Percentiles rank a stretch among this genome's conserved stretches.
Conservation (phyloP, 2,797 vertebrate species). For the Leuciscus waleckii region DNA sequence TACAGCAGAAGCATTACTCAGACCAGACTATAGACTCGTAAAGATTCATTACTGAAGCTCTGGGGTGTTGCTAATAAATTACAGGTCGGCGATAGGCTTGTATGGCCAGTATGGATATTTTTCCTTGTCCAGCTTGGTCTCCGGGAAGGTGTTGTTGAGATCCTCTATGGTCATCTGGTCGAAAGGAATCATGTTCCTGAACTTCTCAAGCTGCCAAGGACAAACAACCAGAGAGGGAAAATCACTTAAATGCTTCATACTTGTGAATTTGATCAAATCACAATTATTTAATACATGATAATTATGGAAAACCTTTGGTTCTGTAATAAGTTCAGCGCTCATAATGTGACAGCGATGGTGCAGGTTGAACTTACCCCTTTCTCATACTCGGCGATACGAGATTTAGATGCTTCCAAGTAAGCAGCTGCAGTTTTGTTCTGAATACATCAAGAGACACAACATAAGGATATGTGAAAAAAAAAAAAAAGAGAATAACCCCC, state of each 20-base stretch:
- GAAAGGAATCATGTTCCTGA: slow-evolving; percentile 84
- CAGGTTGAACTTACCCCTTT: slow-evolving; percentile 71
- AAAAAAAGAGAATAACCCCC: too few species aligned
- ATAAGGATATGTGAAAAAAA: not conserved
- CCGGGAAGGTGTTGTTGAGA: slow-evolving; percentile 81
- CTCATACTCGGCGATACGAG: slow-evolving; percentile 82
- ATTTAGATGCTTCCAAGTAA: slow-evolving; percentile 85
- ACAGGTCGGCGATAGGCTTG: slow-evolving; percentile 87
- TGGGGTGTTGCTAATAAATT: slow-evolving; percentile 61
- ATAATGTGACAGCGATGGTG: not conserved
- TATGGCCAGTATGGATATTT: slow-evolving; percentile 94
- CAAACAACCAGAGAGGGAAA: not conserved
- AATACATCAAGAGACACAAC: slow-evolving; percentile 42
- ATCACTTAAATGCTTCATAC: not conserved
- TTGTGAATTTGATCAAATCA: not conserved
- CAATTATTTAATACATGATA: not conserved
- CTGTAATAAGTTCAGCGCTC: too few species aligned
- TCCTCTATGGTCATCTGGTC: slow-evolving; percentile 86
- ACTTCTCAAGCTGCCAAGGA: slow-evolving; percentile 76
- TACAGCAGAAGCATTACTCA: slow-evolving; percentile 44
- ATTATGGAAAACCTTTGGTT: not conserved
- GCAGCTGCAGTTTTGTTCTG: slow-evolving; percentile 74
- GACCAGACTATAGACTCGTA: slow-evolving; percentile 39
- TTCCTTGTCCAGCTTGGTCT: slow-evolving; percentile 88
- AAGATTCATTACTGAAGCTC: slow-evolving; percentile 38